Evolutionary conservation across 2,797 vertebrate species (phyloP), one percentile per base, ranked within the genome.

Genomic region (Crenuchus spilurus): DNA sequence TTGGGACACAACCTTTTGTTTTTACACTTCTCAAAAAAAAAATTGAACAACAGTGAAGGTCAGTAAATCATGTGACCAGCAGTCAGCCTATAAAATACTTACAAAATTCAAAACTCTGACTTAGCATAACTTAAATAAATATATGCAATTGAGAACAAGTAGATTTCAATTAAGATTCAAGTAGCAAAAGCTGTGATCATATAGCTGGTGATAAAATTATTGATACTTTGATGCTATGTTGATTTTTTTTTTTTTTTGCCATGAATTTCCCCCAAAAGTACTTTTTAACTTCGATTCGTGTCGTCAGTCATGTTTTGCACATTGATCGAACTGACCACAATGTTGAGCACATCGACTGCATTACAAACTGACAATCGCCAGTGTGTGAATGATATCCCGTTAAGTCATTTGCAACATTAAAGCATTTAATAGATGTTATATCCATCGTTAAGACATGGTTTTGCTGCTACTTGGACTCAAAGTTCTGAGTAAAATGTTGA

Each of bases 381-480:
- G 52, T 75, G 16, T 52, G 71, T 60, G 20, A 54, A 42, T 13
- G 11, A 4, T 51, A 22, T 33, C n/a, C 2, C 31, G 4, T 52
- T 55, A 16, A n/a, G 22, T 70, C 9, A 31, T 61, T 41, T 70
- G 26, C 18, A 55, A 64, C 26, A n/a, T 24, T 24, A 44, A 64
- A 48, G 18, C 18, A n/a, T n/a, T 28, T 24, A 18, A 70, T 22
- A 5, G 39, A 28, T 37, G 39, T 57, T 58, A 30, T 60, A 18
- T 46, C 22, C 46, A 8, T 71, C 35, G 31, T 26, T n/a, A 35
- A 83, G 69, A 75, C 84, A 60, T 80, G 75, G 80, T 73, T 65
- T 71, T 87, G 87, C 87, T 92, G 90, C 90, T 92, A 83, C 88
- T 90, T 86, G 75, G 87, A 85, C 84, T 51, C 10, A 4, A 30